A percentile compares a stretch with the other conserved stretches of the same genome.
These are phyloP conservation scores for Brachymystax lenok DNA, from an alignment of 2,797 vertebrate genomes.

Conservation along the genomic window DNA sequence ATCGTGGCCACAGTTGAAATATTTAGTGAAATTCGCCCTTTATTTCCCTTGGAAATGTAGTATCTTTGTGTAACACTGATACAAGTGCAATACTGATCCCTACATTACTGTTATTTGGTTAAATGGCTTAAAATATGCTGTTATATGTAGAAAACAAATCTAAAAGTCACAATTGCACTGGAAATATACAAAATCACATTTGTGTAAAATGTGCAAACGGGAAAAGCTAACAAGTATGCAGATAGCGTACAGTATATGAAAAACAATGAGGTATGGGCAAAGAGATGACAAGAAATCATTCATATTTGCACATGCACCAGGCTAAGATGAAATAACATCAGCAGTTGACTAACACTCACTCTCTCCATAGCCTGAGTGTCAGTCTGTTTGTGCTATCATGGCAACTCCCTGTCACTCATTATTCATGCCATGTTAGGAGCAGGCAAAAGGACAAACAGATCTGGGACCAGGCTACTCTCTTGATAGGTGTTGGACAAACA, in stretches of 20 bases:
- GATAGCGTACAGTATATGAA: slow-evolving; percentile 60
- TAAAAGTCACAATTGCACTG: slow-evolving; percentile 70
- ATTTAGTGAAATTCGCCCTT: slow-evolving; percentile 72
- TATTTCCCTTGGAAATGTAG: slow-evolving; percentile 66
- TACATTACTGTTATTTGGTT: slow-evolving; percentile 35
- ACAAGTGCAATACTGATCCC: slow-evolving; percentile 65
- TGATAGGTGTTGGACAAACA: not conserved
- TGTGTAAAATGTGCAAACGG: slow-evolving; percentile 65
- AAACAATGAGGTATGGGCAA: slow-evolving; percentile 66
- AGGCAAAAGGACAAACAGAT: no score
- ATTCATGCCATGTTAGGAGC: not conserved
- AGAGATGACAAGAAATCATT: slow-evolving; percentile 59
- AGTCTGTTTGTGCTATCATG: slow-evolving; percentile 10
- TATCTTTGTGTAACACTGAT: slow-evolving; percentile 59
- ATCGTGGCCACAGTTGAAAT: slow-evolving; percentile 63
- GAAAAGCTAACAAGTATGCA: slow-evolving; percentile 66
- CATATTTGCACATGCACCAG: slow-evolving; percentile 65
- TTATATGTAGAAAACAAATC: slow-evolving; percentile 54
- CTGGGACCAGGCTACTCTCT: not conserved
- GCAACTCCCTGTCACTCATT: not conserved
- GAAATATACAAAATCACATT: slow-evolving; percentile 63
- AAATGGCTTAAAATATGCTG: slow-evolving; percentile 61
- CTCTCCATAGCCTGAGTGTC: not conserved
- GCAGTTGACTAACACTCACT: slow-evolving; percentile 21
- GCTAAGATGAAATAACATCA: slow-evolving; percentile 63